Percentiles rank a stretch among this genome's conserved stretches.
Evolutionary conservation across 2,888 invertebrate genomes (phyloP).

Genomic region (Muschampia plurimacula): DNA sequence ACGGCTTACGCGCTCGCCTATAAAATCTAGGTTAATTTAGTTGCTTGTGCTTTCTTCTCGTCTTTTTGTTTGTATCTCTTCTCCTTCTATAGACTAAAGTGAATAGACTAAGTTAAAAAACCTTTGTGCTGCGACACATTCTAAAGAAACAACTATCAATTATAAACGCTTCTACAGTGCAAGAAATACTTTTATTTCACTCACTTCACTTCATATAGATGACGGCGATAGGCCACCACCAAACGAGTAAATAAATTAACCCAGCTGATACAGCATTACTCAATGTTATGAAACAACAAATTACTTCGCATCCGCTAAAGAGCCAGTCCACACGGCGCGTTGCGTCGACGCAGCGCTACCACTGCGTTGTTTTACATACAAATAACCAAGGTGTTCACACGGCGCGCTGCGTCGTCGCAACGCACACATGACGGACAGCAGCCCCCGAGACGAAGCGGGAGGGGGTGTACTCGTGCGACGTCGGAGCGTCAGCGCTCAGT

Average conservation of each 20-base stretch:
- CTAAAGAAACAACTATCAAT: background rate
- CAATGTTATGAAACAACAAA: too few relatives aligned
- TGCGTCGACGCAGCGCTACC: slow-evolving; percentile 12
- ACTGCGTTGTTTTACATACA: slow-evolving; percentile 16
- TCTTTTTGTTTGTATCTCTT: background rate
- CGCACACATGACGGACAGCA: slow-evolving; percentile 19
- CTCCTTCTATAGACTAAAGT: background rate
- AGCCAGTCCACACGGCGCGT: slow-evolving; percentile 2
- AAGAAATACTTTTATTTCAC: background rate
- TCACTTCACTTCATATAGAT: too few relatives aligned
- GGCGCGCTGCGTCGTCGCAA: slow-evolving; percentile 22
- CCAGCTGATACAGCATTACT: too few relatives aligned
- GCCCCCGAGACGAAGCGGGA: slow-evolving; percentile 24
- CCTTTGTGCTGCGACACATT: background rate
- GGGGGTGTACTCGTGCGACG: slow-evolving; percentile 18
- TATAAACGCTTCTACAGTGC: background rate
- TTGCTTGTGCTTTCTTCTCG: background rate
- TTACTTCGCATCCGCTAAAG: background rate
- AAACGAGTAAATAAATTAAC: too few relatives aligned
- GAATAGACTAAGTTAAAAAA: background rate
- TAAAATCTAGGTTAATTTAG: background rate
- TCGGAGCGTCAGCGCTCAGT: slow-evolving; percentile 15
- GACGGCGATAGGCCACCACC: too few relatives aligned
- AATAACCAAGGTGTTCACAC: slow-evolving; percentile 17
- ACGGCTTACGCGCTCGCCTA: background rate